phyloP scores from a whole-genome alignment of 2,113 vertebrate species.

The Gymnocephalus cernua region DNA sequence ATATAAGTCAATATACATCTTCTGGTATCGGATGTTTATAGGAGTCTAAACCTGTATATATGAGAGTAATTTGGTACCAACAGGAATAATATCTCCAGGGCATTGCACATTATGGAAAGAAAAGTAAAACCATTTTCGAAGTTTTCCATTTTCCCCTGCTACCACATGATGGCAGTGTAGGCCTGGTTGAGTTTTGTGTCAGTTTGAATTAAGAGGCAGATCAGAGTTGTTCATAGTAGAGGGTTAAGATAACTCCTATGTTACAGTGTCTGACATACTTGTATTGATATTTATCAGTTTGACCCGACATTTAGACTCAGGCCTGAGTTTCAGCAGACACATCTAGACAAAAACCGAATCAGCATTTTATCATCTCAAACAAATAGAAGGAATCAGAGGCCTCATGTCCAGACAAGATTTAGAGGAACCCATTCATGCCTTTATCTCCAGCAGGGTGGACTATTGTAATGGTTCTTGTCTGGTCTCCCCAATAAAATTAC shows the following conservation, averaged over 20 bases:
- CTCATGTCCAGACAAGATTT: neutral
- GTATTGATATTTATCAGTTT: neutral
- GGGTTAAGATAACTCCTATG: neutral
- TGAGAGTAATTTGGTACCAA: neutral
- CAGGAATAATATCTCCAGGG: neutral
- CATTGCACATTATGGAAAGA: neutral
- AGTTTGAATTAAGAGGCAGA: neutral
- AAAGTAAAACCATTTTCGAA: neutral
- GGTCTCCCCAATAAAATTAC: neutral
- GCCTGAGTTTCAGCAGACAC: neutral
- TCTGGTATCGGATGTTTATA: neutral
- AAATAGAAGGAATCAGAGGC: neutral
- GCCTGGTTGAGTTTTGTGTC: neutral
- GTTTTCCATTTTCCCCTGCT: neutral
- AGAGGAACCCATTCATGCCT: neutral
- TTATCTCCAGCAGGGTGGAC: neutral
- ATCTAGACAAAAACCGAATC: neutral
- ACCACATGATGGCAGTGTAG: slow-evolving; percentile 66
- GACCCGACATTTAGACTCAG: neutral
- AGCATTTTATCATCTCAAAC: neutral
- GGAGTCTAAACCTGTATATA: neutral
- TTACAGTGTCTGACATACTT: neutral
- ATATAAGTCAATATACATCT: neutral
- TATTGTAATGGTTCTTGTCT: neutral
- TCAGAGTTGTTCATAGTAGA: neutral